Conservation (phyloP, 2,797 vertebrate genomes). For the Australoheros facetus region DNA sequence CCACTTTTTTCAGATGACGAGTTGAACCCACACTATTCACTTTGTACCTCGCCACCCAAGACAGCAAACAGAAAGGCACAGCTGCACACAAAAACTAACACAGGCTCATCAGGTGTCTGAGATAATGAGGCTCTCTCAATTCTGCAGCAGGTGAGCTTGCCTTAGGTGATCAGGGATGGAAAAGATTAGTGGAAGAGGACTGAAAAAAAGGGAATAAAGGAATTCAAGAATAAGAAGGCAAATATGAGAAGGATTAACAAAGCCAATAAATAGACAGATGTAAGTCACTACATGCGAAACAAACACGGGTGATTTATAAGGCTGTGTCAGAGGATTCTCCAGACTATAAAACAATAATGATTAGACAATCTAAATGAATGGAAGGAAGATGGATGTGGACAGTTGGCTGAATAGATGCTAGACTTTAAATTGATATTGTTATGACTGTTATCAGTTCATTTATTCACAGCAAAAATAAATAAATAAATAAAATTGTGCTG, state of each 20-base stretch:
- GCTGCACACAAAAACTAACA: conserved; percentile 7
- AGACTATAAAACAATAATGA: conserved; percentile 1
- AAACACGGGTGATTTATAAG: conserved; percentile 28
- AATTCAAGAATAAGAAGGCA: conserved; percentile 40
- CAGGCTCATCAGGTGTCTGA: conserved; percentile 46
- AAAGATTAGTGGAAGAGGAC: conserved; percentile 51
- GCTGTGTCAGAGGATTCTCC: neutral
- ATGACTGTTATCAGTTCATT: neutral
- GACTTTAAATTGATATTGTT: neutral
- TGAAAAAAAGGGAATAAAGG: conserved; percentile 19
- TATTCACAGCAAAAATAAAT: neutral
- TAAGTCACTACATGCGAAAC: conserved; percentile 23
- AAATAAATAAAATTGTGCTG: neutral
- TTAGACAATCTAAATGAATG: conserved; percentile 13
- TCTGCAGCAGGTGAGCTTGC: conserved; percentile 55
- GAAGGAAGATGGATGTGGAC: conserved; percentile 7
- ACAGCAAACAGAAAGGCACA: conserved; percentile 18
- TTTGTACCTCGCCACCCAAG: neutral
- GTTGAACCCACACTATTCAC: neutral
- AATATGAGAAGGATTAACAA: conserved; percentile 36
- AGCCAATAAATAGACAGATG: conserved; percentile 56
- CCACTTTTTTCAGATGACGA: conserved; percentile 24
- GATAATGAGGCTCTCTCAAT: conserved; percentile 50
- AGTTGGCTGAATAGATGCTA: conserved; percentile 2
- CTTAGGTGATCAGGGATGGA: conserved; percentile 52